Evolutionary conservation across 2,888 invertebrate genomes (phyloP), one percentile per base, ranked within the genome.

Genomic region (Philonicus albiceps): DNA sequence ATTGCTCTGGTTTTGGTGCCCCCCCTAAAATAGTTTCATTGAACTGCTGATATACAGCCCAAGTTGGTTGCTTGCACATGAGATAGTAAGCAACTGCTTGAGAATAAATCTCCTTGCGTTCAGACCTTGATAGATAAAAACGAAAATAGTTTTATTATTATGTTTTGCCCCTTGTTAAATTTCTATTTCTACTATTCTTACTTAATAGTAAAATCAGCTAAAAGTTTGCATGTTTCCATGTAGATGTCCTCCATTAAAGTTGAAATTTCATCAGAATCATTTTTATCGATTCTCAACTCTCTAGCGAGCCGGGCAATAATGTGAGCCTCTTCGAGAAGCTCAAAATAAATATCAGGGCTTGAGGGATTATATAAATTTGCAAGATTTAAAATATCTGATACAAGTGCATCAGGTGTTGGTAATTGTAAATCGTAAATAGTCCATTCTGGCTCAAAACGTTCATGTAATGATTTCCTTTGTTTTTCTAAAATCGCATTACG

Each of bases 251-350:
- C 75, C 53, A 43, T 55, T 64, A 11, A 1, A 11, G 55, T 11
- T 49, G 31, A 49, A 1, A n/a, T n/a, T 1, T 75, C 73, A 7
- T 53, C 64, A 4, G 30, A 19, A 34, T 84, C 49, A 64, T 40
- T 64, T 74, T 76, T 74, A 6, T 78, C 49, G 30, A 80, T 72
- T 13, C 55, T 74, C 8, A 86, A 16, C 34, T 80, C 81, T 13
- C 87, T 83, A 87, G 75, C 90, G 55, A 90, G 88, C 3, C 94
- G 92, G 22, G 96, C 91, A 89, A 96, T 94, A 88, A 95, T 93
- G 90, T 96, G 95, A 5, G 95, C 95, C 91, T 96, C 96, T 89
- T 94, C 94, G 90, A 96, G 92, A 86, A 97, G 92, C 91, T 96
- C 95, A 87, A 94, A 93, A 90, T 96, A 96, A 2, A 95, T 95